These are phyloP conservation scores for Diploscapter pachys DNA, from an alignment of 1,140 invertebrate species.

Conservation along the genomic window DNA sequence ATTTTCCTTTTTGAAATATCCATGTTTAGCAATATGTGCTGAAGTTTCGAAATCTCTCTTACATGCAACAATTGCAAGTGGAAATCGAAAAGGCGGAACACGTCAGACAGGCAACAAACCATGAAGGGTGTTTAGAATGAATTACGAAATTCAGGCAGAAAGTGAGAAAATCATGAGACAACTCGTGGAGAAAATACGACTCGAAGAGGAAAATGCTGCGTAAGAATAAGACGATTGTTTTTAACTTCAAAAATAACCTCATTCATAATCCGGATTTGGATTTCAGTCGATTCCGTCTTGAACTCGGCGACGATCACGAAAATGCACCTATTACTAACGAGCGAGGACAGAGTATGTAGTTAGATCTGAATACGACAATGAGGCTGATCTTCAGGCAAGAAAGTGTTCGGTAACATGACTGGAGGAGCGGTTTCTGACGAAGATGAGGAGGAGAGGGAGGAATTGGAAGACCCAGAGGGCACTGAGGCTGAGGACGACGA, in stretches of 20 bases:
- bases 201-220: slow-evolving; percentile 32
- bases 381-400: not conserved
- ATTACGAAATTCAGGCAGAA: slow-evolving; percentile 16
- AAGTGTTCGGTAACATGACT: slow-evolving; percentile 43
- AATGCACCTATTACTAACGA: slow-evolving; percentile 21
- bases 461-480: slow-evolving; percentile 1
- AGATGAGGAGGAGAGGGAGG: slow-evolving; percentile 30
- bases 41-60: slow-evolving; percentile 80
- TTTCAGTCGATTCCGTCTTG: slow-evolving; percentile 18
- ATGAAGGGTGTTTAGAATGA: not conserved
- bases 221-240: not conserved
- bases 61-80: slow-evolving; percentile 73
- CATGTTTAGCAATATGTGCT: slow-evolving; percentile 70
- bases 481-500: slow-evolving; percentile 7
- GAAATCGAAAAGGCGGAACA: slow-evolving; percentile 70
- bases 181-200: slow-evolving; percentile 37
- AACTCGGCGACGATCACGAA: not conserved
- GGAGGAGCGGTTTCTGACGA: slow-evolving; percentile 35
- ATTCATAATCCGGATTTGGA: not conserved
- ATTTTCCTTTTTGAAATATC: not conserved
- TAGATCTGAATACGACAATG: not conserved
- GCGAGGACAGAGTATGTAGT: slow-evolving; percentile 20
- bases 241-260: too few species aligned
- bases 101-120: slow-evolving; percentile 15
- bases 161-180: slow-evolving; percentile 33